Conservation (phyloP, 2,888 invertebrate species). For the Cephus spinipes region DNA sequence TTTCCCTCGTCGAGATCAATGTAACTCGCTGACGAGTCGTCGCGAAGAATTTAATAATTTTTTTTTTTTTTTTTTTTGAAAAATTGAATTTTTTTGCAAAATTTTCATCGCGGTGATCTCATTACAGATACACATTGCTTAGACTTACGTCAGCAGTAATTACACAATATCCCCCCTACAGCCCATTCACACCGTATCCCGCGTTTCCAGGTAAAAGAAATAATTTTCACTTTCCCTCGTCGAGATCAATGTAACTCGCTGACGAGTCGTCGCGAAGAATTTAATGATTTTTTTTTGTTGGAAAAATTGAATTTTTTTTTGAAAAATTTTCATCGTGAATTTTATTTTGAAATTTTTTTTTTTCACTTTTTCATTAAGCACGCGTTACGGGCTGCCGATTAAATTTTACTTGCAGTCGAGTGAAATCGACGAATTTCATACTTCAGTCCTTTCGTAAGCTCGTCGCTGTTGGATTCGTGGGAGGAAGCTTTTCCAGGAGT, state of each 20-base stretch:
- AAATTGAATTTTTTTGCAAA: no score
- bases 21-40: background rate
- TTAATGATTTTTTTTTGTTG: no score
- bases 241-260: background rate
- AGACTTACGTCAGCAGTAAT: conserved; percentile 28
- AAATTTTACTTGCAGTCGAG: background rate
- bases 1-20: background rate
- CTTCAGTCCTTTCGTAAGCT: background rate
- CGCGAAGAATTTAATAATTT: background rate
- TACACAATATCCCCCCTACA: conserved; percentile 23
- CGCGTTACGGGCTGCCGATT: no score
- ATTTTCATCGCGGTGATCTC: conserved; percentile 17
- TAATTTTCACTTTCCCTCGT: background rate
- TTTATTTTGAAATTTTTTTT: no score
- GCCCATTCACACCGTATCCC: no score
- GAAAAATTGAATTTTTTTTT: no score
- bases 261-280: background rate
- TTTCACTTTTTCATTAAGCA: no score
- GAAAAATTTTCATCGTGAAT: no score
- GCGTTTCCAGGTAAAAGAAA: no score
- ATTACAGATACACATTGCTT: conserved; percentile 26
- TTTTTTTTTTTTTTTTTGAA: no score
- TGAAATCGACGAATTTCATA: background rate
- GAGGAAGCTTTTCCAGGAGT: background rate
- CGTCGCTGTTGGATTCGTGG: background rate